Percentiles rank a stretch among this genome's conserved stretches.
phyloP scores from a whole-genome alignment of 2,797 vertebrate species.

The Sparidentex hasta region DNA sequence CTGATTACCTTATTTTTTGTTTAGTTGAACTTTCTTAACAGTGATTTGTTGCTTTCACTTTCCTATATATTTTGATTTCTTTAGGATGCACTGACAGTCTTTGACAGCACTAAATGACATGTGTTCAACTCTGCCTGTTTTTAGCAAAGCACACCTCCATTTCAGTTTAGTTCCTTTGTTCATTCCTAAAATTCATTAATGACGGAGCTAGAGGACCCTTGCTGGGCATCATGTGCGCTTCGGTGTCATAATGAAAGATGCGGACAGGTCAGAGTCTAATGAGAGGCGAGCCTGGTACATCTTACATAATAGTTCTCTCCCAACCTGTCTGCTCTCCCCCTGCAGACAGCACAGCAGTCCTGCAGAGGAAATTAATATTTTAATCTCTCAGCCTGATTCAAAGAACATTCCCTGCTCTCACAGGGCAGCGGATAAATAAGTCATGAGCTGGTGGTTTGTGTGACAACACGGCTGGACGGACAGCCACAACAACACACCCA shows the following conservation, averaged over 20 bases:
- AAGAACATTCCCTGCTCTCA: constrained; percentile 59
- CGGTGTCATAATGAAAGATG: constrained; percentile 35
- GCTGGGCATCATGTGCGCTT: constrained; percentile 22
- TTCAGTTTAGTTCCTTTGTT: background rate
- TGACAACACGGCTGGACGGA: constrained; percentile 70
- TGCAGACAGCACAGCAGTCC: constrained; percentile 56
- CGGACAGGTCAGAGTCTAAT: constrained; percentile 42
- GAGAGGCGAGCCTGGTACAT: constrained; percentile 39
- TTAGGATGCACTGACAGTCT: background rate
- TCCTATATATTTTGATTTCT: background rate
- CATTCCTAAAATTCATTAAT: background rate
- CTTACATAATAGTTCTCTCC: constrained; percentile 70
- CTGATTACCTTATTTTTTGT: background rate
- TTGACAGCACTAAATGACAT: background rate
- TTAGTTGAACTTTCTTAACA: background rate
- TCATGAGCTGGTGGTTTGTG: constrained; percentile 78
- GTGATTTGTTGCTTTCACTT: background rate
- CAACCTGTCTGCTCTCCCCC: constrained; percentile 49
- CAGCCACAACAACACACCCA: constrained; percentile 65
- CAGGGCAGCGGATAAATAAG: constrained; percentile 80
- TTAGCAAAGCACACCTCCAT: background rate
- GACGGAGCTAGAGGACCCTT: background rate
- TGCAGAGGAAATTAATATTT: constrained; percentile 84
- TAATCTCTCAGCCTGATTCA: constrained; percentile 71
- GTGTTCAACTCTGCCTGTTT: background rate